Evolutionary conservation across 2,113 vertebrate species (phyloP).

Genomic region (Capreolus pygargus): DNA sequence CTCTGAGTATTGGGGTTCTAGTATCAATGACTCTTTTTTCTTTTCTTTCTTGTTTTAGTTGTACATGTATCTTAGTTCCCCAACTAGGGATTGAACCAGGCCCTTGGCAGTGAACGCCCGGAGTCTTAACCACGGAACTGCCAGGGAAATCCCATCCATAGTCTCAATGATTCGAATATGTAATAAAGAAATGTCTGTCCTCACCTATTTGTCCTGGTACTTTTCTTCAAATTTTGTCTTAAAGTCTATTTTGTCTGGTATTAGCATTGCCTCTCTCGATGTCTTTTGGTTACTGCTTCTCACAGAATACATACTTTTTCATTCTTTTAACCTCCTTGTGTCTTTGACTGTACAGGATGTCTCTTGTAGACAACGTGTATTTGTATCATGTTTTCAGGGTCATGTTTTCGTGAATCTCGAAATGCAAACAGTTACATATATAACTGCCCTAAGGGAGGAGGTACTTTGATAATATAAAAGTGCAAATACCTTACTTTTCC

Average conservation of each 20-base stretch:
- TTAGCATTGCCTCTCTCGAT: background rate
- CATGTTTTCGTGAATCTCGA: background rate
- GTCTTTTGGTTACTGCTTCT: slow-evolving; percentile 13
- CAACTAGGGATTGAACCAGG: background rate
- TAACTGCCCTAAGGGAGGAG: background rate
- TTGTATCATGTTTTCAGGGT: background rate
- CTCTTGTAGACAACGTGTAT: background rate
- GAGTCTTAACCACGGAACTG: background rate
- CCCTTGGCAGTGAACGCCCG: background rate
- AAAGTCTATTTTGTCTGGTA: background rate
- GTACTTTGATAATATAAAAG: background rate
- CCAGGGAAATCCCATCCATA: background rate
- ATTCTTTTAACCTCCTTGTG: background rate
- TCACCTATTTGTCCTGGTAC: background rate
- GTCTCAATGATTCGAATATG: background rate
- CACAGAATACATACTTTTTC: background rate
- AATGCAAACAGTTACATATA: background rate
- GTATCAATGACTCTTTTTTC: background rate
- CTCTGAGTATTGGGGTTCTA: background rate
- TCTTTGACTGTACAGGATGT: background rate
- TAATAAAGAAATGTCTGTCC: background rate
- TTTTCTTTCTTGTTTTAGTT: background rate
- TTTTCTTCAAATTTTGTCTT: background rate
- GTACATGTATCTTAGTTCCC: background rate
- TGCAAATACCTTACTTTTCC: background rate